These are phyloP conservation scores for Raja brachyura DNA, from an alignment of 2,113 vertebrate genomes.

Conservation along the genomic window DNA sequence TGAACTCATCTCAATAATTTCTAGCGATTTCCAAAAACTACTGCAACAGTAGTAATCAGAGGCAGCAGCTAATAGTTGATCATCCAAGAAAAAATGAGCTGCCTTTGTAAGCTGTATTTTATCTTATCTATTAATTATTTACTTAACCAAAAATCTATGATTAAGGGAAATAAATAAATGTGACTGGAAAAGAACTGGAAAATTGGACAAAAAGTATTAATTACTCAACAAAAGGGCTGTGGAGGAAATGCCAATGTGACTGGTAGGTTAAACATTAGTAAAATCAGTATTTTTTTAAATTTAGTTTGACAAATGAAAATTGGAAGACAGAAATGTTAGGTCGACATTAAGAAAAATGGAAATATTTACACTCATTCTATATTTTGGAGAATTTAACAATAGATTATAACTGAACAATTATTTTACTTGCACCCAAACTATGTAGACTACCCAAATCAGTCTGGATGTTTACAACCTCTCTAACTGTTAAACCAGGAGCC, in stretches of 20 bases:
- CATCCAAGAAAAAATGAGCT: background rate
- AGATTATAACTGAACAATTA: background rate
- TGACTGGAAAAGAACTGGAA: background rate
- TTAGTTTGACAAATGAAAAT: too few relatives aligned
- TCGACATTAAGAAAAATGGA: background rate
- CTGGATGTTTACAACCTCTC: background rate
- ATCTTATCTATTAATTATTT: background rate
- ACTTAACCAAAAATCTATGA: background rate
- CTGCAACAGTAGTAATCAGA: background rate
- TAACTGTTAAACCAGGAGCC: background rate
- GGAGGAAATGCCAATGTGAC: background rate
- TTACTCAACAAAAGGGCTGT: too few relatives aligned
- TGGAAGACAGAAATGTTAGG: background rate
- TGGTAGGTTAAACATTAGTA: background rate
- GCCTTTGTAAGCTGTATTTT: background rate
- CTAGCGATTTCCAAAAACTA: background rate
- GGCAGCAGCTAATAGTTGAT: background rate
- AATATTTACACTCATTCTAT: background rate
- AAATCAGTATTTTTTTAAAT: background rate
- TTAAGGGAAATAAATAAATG: background rate
- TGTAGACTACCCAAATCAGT: background rate
- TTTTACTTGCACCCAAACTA: too few relatives aligned
- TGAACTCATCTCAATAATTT: background rate
- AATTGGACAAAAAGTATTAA: background rate
- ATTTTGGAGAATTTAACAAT: background rate